Conservation (phyloP, 2,888 invertebrate species). For the Platynereis dumerilii region DNA sequence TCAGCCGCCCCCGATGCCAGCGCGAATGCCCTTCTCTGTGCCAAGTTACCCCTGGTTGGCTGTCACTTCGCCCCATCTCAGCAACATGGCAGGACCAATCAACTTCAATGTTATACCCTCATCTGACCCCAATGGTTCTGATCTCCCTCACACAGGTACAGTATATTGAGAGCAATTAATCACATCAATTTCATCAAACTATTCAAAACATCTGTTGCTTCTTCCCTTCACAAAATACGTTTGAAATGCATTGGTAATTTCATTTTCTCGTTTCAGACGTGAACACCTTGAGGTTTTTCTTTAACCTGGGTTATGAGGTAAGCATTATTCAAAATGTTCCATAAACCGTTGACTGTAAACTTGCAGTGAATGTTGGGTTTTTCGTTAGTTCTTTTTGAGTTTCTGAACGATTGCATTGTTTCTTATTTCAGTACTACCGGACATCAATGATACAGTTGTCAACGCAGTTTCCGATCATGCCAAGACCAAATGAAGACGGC, state of each 20-base stretch:
- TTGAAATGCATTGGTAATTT: too few relatives aligned
- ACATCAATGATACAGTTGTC: constrained; percentile 5
- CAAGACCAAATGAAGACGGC: too few relatives aligned
- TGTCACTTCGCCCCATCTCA: constrained; percentile 12
- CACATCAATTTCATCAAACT: not conserved
- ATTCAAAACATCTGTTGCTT: too few relatives aligned
- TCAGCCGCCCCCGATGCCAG: not conserved
- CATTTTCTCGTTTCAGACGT: constrained; percentile 49
- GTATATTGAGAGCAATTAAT: not conserved
- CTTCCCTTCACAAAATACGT: too few relatives aligned
- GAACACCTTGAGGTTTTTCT: constrained; percentile 54
- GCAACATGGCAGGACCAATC: constrained; percentile 32
- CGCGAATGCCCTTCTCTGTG: not conserved
- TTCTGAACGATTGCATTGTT: constrained; percentile 3
- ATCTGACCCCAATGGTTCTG: constrained; percentile 50
- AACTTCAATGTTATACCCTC: constrained; percentile 50
- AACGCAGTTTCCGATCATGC: too few relatives aligned
- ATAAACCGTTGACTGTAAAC: too few relatives aligned
- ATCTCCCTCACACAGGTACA: constrained; percentile 48
- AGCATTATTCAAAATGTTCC: constrained; percentile 3
- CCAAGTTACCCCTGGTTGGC: constrained; percentile 23
- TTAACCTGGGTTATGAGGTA: constrained; percentile 53
- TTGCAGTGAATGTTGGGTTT: too few relatives aligned
- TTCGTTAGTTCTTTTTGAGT: constrained; percentile 34
- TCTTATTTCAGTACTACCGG: constrained; percentile 27